phyloP scores from a whole-genome alignment of 2,797 vertebrate genomes.

The Arremon brunneinucha region DNA sequence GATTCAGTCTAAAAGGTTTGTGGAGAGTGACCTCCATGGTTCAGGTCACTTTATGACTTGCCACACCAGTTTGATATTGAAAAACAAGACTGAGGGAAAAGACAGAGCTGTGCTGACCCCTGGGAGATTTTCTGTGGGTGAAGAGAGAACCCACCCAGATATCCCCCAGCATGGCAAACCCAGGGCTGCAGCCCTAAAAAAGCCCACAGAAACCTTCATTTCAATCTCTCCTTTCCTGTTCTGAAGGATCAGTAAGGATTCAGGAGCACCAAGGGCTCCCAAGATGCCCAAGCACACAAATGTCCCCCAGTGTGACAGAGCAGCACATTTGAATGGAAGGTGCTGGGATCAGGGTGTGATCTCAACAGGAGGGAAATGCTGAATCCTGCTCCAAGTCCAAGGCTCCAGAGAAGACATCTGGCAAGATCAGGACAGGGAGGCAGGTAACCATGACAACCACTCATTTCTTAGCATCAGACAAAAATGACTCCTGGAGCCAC shows the following conservation, averaged over 20 bases:
- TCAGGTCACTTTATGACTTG: too few relatives aligned
- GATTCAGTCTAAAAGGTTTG: not conserved
- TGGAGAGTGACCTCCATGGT: not conserved
- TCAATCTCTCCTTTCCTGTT: rapidly evolving
- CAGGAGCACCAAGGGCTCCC: not conserved
- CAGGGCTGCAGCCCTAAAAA: not conserved
- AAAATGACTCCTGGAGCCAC: not conserved
- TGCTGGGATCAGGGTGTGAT: not conserved
- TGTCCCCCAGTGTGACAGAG: rapidly evolving
- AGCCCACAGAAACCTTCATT: rapidly evolving
- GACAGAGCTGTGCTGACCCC: not conserved
- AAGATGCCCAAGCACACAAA: not conserved
- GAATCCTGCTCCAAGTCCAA: not conserved
- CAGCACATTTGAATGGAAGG: not conserved
- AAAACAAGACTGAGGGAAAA: not conserved
- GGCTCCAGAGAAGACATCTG: constrained; percentile 18
- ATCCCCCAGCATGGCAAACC: rapidly evolving
- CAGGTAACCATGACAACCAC: constrained; percentile 41
- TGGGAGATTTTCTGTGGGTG: rapidly evolving
- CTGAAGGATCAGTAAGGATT: not conserved
- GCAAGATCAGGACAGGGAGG: not conserved
- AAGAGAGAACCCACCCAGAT: not conserved
- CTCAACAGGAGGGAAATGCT: not conserved
- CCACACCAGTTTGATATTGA: rapidly evolving
- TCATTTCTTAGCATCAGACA: not conserved